phyloP scores from a whole-genome alignment of 2,113 vertebrate species.

The Anguilla rostrata region DNA sequence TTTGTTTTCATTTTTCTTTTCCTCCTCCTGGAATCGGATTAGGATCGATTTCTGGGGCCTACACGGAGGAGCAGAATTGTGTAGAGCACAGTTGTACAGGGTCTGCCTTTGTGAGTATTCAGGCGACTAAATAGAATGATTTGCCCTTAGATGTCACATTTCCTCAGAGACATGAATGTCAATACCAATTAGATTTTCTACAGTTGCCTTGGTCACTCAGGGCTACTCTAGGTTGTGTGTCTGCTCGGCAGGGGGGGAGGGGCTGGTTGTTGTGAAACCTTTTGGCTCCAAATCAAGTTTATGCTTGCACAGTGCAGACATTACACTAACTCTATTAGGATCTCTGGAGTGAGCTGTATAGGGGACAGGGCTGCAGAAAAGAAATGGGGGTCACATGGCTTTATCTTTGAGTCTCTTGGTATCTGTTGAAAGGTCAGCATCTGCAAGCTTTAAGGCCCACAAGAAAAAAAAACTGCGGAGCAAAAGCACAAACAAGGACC shows the following conservation, averaged over 20 bases:
- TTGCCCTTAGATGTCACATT: slow-evolving; percentile 84
- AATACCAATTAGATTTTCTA: slow-evolving; percentile 81
- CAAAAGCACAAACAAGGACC: slow-evolving; percentile 62
- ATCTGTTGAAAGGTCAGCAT: slow-evolving; percentile 73
- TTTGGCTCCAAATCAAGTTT: slow-evolving; percentile 76
- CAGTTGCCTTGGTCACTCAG: slow-evolving; percentile 69
- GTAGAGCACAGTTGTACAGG: slow-evolving; percentile 40
- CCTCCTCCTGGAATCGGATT: slow-evolving; percentile 68
- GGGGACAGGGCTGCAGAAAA: background rate
- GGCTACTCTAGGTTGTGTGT: slow-evolving; percentile 22
- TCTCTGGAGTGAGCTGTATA: slow-evolving; percentile 46
- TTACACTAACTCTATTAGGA: slow-evolving; percentile 76
- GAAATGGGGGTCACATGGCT: slow-evolving; percentile 49
- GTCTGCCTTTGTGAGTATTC: slow-evolving; percentile 73
- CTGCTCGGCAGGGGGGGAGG: slow-evolving; percentile 5
- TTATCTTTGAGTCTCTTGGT: slow-evolving; percentile 66
- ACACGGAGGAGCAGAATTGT: slow-evolving; percentile 48
- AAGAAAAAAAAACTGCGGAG: slow-evolving; percentile 56
- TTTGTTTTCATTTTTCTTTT: slow-evolving; percentile 74
- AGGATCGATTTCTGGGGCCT: slow-evolving; percentile 68
- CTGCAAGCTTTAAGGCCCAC: slow-evolving; percentile 49
- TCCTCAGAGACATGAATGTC: slow-evolving; percentile 78
- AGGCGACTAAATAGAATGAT: slow-evolving; percentile 82
- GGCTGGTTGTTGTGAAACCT: slow-evolving; percentile 35
- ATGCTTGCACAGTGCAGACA: slow-evolving; percentile 70